phyloP scores from a whole-genome alignment of 1,140 invertebrate genomes.

The Diabrotica virgifera region DNA sequence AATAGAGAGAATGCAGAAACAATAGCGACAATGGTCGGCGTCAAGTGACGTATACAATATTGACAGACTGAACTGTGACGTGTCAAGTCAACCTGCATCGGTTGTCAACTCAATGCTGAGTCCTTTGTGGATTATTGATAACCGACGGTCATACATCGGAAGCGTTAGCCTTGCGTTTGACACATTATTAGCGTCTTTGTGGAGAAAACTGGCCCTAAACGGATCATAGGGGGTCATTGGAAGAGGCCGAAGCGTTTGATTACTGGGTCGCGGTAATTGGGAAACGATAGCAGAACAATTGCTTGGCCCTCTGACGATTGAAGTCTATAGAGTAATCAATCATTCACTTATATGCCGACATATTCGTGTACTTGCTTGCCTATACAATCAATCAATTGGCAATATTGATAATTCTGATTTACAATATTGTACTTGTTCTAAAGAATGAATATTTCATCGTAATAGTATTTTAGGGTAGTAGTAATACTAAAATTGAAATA shows the following conservation, averaged over 20 bases:
- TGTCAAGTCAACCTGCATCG: conserved; percentile 23
- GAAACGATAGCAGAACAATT: conserved; percentile 19
- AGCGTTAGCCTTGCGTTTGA: conserved; percentile 25
- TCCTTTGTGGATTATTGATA: conserved; percentile 9
- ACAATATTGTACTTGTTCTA: no score
- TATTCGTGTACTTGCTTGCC: no score
- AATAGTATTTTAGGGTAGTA: no score
- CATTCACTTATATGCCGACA: background rate
- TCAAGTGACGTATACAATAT: conserved; percentile 25
- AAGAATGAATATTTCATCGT: no score
- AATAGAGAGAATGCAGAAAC: conserved; percentile 21
- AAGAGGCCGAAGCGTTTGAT: background rate
- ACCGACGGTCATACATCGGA: conserved; percentile 23
- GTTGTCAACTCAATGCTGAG: conserved; percentile 15
- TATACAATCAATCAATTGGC: no score
- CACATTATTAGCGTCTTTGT: conserved; percentile 21
- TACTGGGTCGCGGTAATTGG: conserved; percentile 49
- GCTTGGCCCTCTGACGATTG: background rate
- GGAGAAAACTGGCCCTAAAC: background rate
- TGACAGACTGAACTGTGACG: conserved; percentile 23
- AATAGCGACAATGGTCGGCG: conserved; percentile 21
- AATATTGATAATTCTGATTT: no score
- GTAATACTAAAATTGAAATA: no score
- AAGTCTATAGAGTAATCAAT: background rate
- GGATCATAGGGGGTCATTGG: background rate